A percentile compares a stretch with the other conserved stretches of the same genome.
Evolutionary conservation across 2,888 invertebrate genomes (phyloP).

Genomic region (Exocentrus adspersus): DNA sequence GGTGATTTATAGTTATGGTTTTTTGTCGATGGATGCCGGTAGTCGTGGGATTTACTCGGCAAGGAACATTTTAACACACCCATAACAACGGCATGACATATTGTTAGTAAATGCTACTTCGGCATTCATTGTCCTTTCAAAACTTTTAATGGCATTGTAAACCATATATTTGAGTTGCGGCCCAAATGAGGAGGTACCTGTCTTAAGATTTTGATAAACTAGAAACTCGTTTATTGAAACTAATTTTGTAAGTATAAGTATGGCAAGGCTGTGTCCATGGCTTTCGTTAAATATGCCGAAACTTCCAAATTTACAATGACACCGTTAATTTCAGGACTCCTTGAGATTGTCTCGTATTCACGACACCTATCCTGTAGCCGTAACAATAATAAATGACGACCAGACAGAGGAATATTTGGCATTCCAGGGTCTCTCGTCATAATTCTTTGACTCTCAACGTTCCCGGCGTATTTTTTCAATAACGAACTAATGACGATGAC

Average conservation of each 20-base stretch:
- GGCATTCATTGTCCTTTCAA: neutral
- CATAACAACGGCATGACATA: constrained; percentile 2
- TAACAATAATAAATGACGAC: constrained; percentile 45
- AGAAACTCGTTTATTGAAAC: too few species aligned
- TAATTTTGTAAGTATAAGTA: too few species aligned
- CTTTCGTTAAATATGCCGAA: too few species aligned
- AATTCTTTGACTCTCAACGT: constrained; percentile 33
- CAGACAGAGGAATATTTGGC: constrained; percentile 43
- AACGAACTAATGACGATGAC: constrained; percentile 64
- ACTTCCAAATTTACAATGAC: too few species aligned
- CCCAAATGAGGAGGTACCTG: too few species aligned
- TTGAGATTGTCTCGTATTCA: too few species aligned
- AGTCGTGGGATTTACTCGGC: constrained; percentile 7
- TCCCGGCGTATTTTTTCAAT: constrained; percentile 57
- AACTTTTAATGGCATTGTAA: too few species aligned
- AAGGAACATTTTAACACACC: constrained; percentile 12
- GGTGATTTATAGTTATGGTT: constrained; percentile 22
- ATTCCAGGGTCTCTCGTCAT: constrained; percentile 41
- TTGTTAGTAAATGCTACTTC: constrained; percentile 1
- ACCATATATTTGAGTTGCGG: too few species aligned
- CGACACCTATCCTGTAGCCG: constrained; percentile 32
- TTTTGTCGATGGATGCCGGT: constrained; percentile 4
- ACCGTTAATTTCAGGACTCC: too few species aligned
- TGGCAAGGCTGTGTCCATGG: too few species aligned
- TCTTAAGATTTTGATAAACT: too few species aligned